Conservation (phyloP, 1,140 invertebrate species). For the Brachionus calyciflorus region DNA sequence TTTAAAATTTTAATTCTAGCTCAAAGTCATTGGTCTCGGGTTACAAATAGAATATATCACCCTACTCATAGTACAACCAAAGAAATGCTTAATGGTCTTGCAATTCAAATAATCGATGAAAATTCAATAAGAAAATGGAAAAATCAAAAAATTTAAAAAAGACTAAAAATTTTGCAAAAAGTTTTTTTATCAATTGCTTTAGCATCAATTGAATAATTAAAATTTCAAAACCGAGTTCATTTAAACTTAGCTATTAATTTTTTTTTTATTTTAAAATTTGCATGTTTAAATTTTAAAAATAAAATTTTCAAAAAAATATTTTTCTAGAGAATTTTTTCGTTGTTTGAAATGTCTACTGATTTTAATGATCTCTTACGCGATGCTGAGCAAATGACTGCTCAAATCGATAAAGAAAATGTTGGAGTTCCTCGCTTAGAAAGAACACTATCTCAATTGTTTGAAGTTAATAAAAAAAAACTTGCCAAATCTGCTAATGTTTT, state of each 20-base stretch:
- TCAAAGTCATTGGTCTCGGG: too few relatives aligned
- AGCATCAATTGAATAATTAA: background rate
- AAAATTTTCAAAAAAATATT: background rate
- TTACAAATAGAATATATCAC: too few relatives aligned
- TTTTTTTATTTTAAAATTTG: slow-evolving; percentile 1
- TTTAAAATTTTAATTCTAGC: too few relatives aligned
- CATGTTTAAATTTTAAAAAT: background rate
- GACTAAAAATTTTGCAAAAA: too few relatives aligned
- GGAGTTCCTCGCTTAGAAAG: slow-evolving; percentile 11
- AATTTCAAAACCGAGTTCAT: background rate
- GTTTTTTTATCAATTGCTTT: background rate
- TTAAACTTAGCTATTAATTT: background rate
- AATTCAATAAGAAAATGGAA: too few relatives aligned
- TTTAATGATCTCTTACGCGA: slow-evolving; percentile 36
- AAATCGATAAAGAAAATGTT: slow-evolving; percentile 44
- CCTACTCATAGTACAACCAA: too few relatives aligned
- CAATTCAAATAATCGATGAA: too few relatives aligned
- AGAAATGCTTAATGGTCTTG: too few relatives aligned
- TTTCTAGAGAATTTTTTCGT: too few relatives aligned
- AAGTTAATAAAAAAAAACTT: slow-evolving; percentile 26
- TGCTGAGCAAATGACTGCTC: slow-evolving; percentile 43
- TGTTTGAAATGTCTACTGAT: slow-evolving; percentile 29
- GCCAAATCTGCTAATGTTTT: slow-evolving; percentile 4
- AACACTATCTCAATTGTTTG: slow-evolving; percentile 32
- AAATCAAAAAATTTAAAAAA: too few relatives aligned